Conservation (phyloP, 2,797 vertebrate genomes). For the Morus bassanus region DNA sequence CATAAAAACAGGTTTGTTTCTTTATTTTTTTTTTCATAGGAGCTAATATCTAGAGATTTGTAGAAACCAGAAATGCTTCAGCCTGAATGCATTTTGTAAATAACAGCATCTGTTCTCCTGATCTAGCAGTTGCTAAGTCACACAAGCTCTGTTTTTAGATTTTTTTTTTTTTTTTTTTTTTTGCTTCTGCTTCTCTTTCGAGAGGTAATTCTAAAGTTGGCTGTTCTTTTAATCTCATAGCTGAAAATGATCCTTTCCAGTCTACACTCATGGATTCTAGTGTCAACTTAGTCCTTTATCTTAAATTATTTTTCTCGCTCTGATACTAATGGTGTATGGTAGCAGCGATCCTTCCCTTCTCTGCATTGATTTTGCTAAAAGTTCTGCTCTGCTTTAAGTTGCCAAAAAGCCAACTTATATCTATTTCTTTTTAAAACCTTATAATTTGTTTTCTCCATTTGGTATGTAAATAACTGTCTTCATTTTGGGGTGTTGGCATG, state of each 20-base stretch:
- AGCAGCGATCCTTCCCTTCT: not conserved
- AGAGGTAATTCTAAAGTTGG: not conserved
- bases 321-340: not conserved
- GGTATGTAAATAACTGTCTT: not conserved
- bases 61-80: not conserved
- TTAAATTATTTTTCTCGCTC: not conserved
- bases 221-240: not conserved
- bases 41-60: not conserved
- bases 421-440: not conserved
- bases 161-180: not conserved
- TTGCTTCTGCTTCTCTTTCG: not conserved
- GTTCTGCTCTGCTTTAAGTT: not conserved
- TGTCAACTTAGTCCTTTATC: not conserved
- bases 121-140: not conserved
- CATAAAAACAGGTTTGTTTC: not conserved
- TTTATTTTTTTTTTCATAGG: not conserved
- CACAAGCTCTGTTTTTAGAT: not conserved
- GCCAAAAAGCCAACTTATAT: not conserved
- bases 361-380: not conserved
- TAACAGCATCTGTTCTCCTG: constrained; percentile 3
- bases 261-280: not conserved
- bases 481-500: not conserved
- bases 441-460: not conserved
- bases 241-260: not conserved
- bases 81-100: not conserved